Base-by-base conservation (phyloP, 2,113 vertebrate species). In the Pelodiscus sinensis region DNA sequence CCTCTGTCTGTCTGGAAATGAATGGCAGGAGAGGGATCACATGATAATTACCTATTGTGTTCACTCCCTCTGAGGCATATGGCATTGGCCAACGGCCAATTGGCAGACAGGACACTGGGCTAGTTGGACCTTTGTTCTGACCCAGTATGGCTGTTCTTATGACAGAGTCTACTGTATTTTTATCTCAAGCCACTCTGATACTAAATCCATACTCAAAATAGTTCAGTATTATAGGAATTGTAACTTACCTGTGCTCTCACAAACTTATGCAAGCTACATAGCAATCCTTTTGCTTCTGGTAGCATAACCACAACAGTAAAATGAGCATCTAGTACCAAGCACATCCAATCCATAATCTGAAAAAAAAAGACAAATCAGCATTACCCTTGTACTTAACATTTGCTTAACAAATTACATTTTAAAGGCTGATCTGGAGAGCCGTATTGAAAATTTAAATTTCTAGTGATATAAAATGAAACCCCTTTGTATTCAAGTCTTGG, bases 291-390 rank as follows among this genome's bases (percentile, higher is more conserved):
- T 73, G 98, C 98, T 96, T 99, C 99, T 92, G 99, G 98, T 80
- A 98, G 97, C 98, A 99, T 98, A 81, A 99, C 98, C 86, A 99
- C 96, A 62, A 99, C 98, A 2, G 99, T 99, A 96, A 99, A 99
- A 68, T 99, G 99, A 78, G 99, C 99, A 89, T 99, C 99, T 71
- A 99, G 97, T 57, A 99, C 68, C 31, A 99, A 96, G 92, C 99
- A 99, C 78, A 99, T 98, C 99, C 99, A 99, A 90, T 99, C 99
- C 98, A 99, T 98, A 84, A 99, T 97, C 99, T 99, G 95, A 57
- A 96, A 27, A 79, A 62, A 81, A 11, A 86, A 81, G 44, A 16
- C 12, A 79, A 77, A 4, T 2, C 79, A 31, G 50, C 18, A 54
- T 35, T 25, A 19, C 38, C 12, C 54, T 54, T 1, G 71, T 19